Evolutionary conservation across 2,888 invertebrate species (phyloP), one percentile per base, ranked within the genome.

Genomic region (Pterostichus madidus): DNA sequence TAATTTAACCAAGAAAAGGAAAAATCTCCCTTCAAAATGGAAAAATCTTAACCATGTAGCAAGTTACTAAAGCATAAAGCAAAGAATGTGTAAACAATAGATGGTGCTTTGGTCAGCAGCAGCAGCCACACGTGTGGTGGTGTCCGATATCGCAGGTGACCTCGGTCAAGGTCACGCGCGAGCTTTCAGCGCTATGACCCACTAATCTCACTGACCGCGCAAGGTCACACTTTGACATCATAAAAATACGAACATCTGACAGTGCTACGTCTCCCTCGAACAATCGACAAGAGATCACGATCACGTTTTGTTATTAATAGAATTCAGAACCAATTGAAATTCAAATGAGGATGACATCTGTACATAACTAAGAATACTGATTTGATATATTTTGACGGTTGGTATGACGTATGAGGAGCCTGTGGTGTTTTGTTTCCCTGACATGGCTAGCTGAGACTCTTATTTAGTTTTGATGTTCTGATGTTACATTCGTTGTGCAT

Each of bases 391-490:
- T 59, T 59, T n/a, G 31, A 17, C 15, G 59, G 53, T 15, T 53
- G 53, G 53, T 15, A 31, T 59, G 59, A 31, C 10, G 53, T 53
- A 17, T 53, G n/a, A n/a, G 6, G 6, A 35, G 3, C 39, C 15
- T 10, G 13, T 59, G 31, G 59, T 59, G 31, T 59, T 59, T 59
- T 59, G 59, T 59, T 59, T 24, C 59, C 59, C 59, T 59, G 59
- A 59, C 59, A 31, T 59, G 59, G 59, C 59, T 59, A 10, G 31
- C 24, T 24, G 24, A 24, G 39, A 8, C 39, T 39, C 39, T 39
- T 39, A 39, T 39, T 5, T 39, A 7, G 8, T 59, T 31, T 8
- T 7, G 39, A 53, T 53, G 17, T 53, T 53, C 17, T 59, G 24
- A 24, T 31, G 17, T 13, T 31, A 31, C 31, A 59, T 59, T 1